Evolutionary conservation across 2,113 vertebrate species (phyloP).

Genomic region (Nibea coibor): DNA sequence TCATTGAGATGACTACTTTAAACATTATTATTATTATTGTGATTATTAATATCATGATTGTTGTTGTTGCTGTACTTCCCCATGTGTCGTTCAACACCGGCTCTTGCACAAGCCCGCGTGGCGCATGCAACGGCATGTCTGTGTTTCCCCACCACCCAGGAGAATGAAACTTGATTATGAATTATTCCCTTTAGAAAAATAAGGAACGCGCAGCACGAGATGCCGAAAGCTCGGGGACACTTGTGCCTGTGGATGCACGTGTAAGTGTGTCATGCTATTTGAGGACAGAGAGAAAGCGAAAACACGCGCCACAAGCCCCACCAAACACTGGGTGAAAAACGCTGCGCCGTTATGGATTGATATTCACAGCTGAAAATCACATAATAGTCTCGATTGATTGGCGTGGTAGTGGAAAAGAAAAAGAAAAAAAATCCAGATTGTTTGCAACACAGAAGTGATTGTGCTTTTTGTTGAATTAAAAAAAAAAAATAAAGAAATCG

Average conservation of each 20-base stretch:
- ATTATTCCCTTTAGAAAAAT: conserved; percentile 64
- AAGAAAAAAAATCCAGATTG: neutral
- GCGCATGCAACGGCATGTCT: neutral
- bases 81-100: neutral
- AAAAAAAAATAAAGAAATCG: neutral
- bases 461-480: conserved; percentile 6
- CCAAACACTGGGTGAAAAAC: neutral
- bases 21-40: neutral
- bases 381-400: conserved; percentile 15
- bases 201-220: conserved; percentile 16
- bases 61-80: neutral
- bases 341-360: neutral
- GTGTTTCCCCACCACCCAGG: neutral
- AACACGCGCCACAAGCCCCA: neutral
- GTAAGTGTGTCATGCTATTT: conserved; percentile 58
- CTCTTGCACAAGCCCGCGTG: neutral
- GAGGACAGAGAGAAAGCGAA: conserved; percentile 32
- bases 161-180: conserved; percentile 49
- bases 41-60: neutral
- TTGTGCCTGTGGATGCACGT: conserved; percentile 17
- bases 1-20: conserved; percentile 14
- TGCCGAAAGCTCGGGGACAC: conserved; percentile 23
- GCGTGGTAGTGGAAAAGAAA: neutral
- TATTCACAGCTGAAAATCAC: neutral
- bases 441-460: neutral